These are phyloP conservation scores for Drosophila simulans DNA, from an alignment of 1,140 invertebrate genomes.

Conservation along the genomic window DNA sequence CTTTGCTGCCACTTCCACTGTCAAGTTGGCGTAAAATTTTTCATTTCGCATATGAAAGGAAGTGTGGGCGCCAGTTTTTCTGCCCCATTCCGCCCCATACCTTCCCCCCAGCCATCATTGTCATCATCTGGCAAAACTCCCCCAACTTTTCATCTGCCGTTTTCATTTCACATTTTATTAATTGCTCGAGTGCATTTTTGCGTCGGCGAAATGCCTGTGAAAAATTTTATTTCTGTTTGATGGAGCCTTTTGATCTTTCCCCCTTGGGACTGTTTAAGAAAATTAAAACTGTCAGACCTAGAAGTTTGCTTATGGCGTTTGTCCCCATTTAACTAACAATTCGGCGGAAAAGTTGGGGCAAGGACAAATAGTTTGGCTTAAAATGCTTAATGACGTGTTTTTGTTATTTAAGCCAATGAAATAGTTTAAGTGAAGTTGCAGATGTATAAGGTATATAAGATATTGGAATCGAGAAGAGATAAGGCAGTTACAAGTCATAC, in stretches of 20 bases:
- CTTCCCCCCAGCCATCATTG: too few relatives aligned
- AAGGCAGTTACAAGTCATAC: too few relatives aligned
- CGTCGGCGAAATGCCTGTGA: slow-evolving; percentile 61
- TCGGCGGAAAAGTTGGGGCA: too few relatives aligned
- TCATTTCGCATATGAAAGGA: slow-evolving; percentile 81
- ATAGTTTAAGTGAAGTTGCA: too few relatives aligned
- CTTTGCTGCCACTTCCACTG: slow-evolving; percentile 79
- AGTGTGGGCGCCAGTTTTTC: slow-evolving; percentile 72
- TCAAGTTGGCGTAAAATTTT: slow-evolving; percentile 81
- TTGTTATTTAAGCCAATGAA: neutral
- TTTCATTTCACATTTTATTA: slow-evolving; percentile 72
- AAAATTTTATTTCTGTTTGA: slow-evolving; percentile 57
- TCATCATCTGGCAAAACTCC: slow-evolving; percentile 26
- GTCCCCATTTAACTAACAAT: too few relatives aligned
- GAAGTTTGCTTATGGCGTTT: too few relatives aligned
- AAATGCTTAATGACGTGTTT: neutral
- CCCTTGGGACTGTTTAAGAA: slow-evolving; percentile 40
- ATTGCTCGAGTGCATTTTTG: slow-evolving; percentile 78
- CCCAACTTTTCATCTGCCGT: slow-evolving; percentile 18
- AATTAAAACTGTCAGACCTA: slow-evolving; percentile 34
- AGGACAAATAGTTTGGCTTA: too few relatives aligned
- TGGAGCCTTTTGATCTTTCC: slow-evolving; percentile 66
- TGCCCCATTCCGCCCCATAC: neutral
- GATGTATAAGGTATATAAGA: too few relatives aligned
- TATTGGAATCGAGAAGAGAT: too few relatives aligned